These are phyloP conservation scores for Caenorhabditis latens DNA, from an alignment of 1,140 invertebrate species.

Conservation along the genomic window DNA sequence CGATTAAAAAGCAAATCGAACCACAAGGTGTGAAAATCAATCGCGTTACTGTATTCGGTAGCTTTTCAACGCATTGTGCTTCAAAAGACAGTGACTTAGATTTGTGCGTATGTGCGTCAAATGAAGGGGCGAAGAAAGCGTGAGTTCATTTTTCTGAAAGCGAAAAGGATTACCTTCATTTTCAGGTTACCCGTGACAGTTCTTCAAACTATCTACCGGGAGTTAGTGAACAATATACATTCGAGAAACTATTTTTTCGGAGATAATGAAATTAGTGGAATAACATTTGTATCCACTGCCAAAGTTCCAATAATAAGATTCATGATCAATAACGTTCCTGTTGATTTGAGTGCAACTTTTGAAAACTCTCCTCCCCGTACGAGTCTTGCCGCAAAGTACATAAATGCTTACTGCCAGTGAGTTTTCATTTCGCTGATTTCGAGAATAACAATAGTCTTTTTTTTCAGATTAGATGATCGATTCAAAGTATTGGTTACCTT, in stretches of 20 bases:
- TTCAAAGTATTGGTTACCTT: not conserved
- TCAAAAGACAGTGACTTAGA: constrained; percentile 8
- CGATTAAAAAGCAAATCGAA: not conserved
- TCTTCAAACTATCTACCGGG: not conserved
- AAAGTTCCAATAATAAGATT: constrained; percentile 4
- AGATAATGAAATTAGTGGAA: not conserved
- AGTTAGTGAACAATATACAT: not conserved
- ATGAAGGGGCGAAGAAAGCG: not conserved
- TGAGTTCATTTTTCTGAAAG: not conserved
- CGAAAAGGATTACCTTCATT: not conserved
- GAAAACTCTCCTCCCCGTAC: not conserved
- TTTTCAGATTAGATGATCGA: constrained; percentile 1
- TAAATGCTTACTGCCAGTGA: constrained; percentile 29
- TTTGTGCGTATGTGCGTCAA: not conserved
- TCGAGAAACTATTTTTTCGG: not conserved
- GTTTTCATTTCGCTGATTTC: not conserved
- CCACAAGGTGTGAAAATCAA: not conserved
- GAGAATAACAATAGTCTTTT: not conserved
- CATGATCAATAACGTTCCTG: not conserved
- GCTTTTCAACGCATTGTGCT: not conserved
- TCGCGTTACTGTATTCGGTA: not conserved
- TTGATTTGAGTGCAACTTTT: constrained; percentile 8
- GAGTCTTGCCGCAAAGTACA: not conserved
- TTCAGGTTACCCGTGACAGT: not conserved
- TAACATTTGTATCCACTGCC: not conserved